Evolutionary conservation across 2,888 invertebrate genomes (phyloP).

Genomic region (Tachina lurida): DNA sequence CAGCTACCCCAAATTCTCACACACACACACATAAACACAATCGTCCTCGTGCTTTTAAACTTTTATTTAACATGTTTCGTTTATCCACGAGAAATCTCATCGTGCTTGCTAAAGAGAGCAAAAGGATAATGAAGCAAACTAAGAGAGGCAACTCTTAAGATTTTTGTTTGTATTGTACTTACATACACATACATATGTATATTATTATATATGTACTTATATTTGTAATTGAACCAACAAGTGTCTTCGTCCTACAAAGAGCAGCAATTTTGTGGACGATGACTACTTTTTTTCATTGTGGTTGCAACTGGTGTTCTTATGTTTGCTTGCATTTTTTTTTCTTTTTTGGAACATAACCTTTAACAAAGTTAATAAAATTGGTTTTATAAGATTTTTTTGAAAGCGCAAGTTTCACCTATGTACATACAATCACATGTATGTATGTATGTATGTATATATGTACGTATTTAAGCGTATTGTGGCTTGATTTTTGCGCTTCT

Average conservation of each 20-base stretch:
- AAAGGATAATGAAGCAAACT: slow-evolving; percentile 19
- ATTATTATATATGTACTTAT: too few relatives aligned
- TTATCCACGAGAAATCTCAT: slow-evolving; percentile 45
- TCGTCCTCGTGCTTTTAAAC: background rate
- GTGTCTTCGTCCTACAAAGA: slow-evolving; percentile 49
- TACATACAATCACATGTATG: slow-evolving; percentile 32
- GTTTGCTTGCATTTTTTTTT: background rate
- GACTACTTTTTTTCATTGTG: slow-evolving; percentile 5
- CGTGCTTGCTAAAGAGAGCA: slow-evolving; percentile 42
- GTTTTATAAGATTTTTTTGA: slow-evolving; percentile 22
- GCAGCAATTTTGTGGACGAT: slow-evolving; percentile 14
- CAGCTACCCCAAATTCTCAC: slow-evolving; percentile 33
- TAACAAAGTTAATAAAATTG: too few relatives aligned
- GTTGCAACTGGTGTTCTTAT: background rate
- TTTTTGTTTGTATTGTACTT: background rate
- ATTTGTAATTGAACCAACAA: slow-evolving; percentile 64
- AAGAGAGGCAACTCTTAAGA: slow-evolving; percentile 28
- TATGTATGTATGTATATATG: too few relatives aligned
- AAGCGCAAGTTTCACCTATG: slow-evolving; percentile 72
- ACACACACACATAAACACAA: background rate
- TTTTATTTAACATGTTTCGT: slow-evolving; percentile 6
- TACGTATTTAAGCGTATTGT: too few relatives aligned
- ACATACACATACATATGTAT: too few relatives aligned
- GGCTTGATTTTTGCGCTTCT: slow-evolving; percentile 9
- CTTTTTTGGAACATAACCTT: slow-evolving; percentile 43